These are phyloP conservation scores for Manis javanica DNA, from an alignment of 2,797 vertebrate genomes.

Conservation along the genomic window DNA sequence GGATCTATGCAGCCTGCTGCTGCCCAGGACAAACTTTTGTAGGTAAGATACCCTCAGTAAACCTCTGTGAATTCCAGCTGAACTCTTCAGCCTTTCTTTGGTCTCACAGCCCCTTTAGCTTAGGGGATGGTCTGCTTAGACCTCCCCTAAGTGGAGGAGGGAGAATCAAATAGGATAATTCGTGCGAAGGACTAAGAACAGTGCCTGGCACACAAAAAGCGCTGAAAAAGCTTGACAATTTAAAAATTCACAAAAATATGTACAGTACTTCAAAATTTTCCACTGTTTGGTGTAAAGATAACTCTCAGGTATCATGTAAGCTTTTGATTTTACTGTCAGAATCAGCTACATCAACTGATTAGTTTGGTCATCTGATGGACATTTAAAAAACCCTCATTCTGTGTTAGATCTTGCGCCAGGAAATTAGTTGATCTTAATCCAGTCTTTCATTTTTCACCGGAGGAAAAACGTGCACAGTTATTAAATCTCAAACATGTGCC, in stretches of 20 bases:
- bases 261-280: neutral
- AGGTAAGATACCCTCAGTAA: too few species aligned
- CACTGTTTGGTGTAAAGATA: neutral
- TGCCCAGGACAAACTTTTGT: too few species aligned
- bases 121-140: too few species aligned
- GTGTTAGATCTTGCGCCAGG: neutral
- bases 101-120: too few species aligned
- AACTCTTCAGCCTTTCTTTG: too few species aligned
- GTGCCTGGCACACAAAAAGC: neutral
- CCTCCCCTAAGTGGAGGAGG: too few species aligned
- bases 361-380: neutral
- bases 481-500: neutral
- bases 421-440: slow-evolving; percentile 16
- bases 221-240: neutral
- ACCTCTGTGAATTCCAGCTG: too few species aligned
- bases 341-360: neutral
- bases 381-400: neutral
- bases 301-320: neutral
- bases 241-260: neutral
- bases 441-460: neutral
- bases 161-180: neutral
- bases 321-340: neutral
- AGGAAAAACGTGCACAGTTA: neutral
- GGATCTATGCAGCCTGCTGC: too few species aligned
- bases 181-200: neutral